Evolutionary conservation across 2,888 invertebrate species (phyloP).

Genomic region (Pseudococcus longispinus): DNA sequence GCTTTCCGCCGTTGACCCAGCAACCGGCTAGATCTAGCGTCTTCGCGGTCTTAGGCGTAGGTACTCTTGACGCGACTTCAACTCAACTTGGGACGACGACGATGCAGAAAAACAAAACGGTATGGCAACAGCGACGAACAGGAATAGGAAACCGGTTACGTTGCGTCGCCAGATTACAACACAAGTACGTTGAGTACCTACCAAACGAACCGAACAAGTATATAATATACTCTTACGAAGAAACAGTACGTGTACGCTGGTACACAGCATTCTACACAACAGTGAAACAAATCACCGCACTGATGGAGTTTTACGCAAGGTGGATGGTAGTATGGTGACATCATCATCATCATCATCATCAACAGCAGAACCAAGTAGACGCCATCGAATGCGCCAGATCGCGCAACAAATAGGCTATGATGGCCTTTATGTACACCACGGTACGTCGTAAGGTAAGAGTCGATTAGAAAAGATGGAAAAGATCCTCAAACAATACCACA

Average conservation of each 20-base stretch:
- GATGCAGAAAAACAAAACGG: constrained; percentile 30
- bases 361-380: neutral
- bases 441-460: neutral
- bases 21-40: neutral
- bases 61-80: neutral
- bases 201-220: neutral
- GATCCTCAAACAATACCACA: neutral
- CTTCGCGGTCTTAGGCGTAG: neutral
- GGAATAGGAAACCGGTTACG: constrained; percentile 35
- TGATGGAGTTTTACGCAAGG: neutral
- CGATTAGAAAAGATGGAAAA: neutral
- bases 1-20: neutral
- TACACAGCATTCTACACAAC: neutral
- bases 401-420: neutral
- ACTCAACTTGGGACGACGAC: neutral
- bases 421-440: neutral
- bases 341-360: neutral
- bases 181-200: neutral
- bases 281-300: neutral
- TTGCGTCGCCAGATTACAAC: constrained; percentile 39
- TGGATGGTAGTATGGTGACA: neutral
- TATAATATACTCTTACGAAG: neutral
- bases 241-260: neutral
- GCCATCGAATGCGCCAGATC: too few relatives aligned
- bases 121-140: constrained; percentile 39